These are phyloP conservation scores for Drosophila baimaii DNA, from an alignment of 1,140 invertebrate species.

Conservation along the genomic window DNA sequence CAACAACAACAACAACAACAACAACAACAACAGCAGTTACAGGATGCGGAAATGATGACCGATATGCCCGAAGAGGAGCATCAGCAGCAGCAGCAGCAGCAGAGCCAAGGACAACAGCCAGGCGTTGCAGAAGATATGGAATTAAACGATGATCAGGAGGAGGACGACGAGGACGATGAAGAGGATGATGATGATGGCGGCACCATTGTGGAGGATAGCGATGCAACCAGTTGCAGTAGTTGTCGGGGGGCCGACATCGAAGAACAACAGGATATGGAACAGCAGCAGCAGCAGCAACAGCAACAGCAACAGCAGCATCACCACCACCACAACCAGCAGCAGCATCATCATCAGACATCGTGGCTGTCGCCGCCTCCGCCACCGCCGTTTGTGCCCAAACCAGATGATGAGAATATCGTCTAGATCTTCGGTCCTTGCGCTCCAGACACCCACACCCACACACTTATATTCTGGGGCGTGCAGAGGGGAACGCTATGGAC, in stretches of 20 bases:
- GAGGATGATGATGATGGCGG: slow-evolving; percentile 59
- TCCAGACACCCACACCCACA: slow-evolving; percentile 15
- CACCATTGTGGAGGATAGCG: slow-evolving; percentile 71
- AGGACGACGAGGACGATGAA: slow-evolving; percentile 11
- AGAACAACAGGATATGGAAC: slow-evolving; percentile 31
- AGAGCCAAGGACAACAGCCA: not conserved
- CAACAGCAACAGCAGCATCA: too few species aligned
- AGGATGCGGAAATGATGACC: slow-evolving; percentile 56
- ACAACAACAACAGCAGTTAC: slow-evolving; percentile 19
- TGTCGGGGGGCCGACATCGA: slow-evolving; percentile 65
- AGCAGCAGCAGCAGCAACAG: too few species aligned
- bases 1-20: slow-evolving; percentile 6
- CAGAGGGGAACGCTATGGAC: too few species aligned
- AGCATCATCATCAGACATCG: too few species aligned
- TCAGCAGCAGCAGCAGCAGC: slow-evolving; percentile 8
- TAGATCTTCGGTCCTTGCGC: not conserved
- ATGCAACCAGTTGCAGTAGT: slow-evolving; percentile 74
- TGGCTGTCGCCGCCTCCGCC: not conserved
- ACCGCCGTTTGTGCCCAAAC: not conserved
- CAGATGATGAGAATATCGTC: not conserved
- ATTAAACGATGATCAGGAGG: slow-evolving; percentile 15
- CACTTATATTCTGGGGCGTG: not conserved
- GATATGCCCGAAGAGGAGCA: slow-evolving; percentile 14
- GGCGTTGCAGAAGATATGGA: slow-evolving; percentile 9
- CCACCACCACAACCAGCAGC: too few species aligned